Evolutionary conservation across 2,888 invertebrate species (phyloP).

Genomic region (Neuroscelio doddi): DNA sequence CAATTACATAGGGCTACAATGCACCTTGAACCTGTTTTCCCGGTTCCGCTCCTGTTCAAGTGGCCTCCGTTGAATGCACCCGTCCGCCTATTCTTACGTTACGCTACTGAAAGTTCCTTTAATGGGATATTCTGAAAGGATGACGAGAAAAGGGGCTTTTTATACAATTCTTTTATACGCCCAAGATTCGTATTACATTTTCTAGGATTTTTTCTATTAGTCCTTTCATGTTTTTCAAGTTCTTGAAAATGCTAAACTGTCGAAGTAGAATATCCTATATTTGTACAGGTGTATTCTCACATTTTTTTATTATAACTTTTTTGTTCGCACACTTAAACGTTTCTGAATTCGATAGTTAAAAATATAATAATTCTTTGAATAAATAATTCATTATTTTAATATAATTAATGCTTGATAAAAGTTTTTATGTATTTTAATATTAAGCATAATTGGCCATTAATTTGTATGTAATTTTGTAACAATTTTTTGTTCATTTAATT

Average conservation of each 20-base stretch:
- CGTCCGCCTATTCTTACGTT: conserved; percentile 37
- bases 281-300: too few species aligned
- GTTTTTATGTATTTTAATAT: too few species aligned
- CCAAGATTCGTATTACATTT: conserved; percentile 20
- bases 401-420: too few species aligned
- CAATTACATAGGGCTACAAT: conserved; percentile 12
- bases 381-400: too few species aligned
- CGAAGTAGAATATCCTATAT: too few species aligned
- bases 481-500: too few species aligned
- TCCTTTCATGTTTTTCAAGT: conserved; percentile 9
- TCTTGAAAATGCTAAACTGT: background rate
- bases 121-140: conserved; percentile 33
- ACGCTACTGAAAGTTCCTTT: conserved; percentile 36
- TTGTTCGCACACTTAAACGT: too few species aligned
- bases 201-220: conserved; percentile 8
- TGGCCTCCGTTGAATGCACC: conserved; percentile 32
- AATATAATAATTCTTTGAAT: too few species aligned
- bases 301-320: too few species aligned
- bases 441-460: too few species aligned
- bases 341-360: too few species aligned
- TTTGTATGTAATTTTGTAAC: too few species aligned
- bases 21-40: conserved; percentile 24
- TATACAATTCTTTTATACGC: conserved; percentile 27
- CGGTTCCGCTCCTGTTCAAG: conserved; percentile 27
- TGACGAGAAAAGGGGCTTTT: conserved; percentile 25